A percentile compares a stretch with the other conserved stretches of the same genome.
phyloP scores from a whole-genome alignment of 2,113 vertebrate genomes.

The Megalops atlanticus region DNA sequence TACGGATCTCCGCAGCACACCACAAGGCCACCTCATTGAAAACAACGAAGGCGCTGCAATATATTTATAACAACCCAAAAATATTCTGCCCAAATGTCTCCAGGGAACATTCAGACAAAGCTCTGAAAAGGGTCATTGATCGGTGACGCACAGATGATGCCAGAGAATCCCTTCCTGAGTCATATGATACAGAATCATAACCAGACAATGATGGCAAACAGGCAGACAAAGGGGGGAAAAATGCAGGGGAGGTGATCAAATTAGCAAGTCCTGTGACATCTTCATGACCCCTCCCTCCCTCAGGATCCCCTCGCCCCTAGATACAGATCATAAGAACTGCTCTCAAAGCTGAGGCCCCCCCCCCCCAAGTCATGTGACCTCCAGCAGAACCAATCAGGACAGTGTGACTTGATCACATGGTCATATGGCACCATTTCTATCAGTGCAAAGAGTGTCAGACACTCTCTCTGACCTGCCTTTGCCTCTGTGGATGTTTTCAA shows the following conservation, averaged over 20 bases:
- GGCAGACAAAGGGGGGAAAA: conserved; percentile 26
- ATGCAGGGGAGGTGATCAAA: conserved; percentile 49
- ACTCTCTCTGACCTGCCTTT: too few relatives aligned
- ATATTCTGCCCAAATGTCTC: not conserved
- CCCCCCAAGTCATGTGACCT: too few relatives aligned
- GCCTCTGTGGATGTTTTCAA: too few relatives aligned
- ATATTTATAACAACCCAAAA: not conserved
- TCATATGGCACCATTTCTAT: too few relatives aligned
- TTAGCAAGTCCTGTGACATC: conserved; percentile 57
- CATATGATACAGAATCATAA: conserved; percentile 34
- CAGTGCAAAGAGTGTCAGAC: too few relatives aligned
- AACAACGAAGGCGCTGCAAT: not conserved
- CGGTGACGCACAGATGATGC: not conserved
- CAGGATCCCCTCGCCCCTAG: not conserved
- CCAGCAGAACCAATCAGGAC: too few relatives aligned
- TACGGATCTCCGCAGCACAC: too few relatives aligned
- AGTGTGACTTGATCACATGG: conserved; percentile 6
- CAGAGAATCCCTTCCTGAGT: not conserved
- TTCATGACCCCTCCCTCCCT: conserved; percentile 5
- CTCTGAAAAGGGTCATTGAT: conserved; percentile 6
- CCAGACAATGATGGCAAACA: not conserved
- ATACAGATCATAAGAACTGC: conserved; percentile 46
- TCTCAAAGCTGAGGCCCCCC: not conserved
- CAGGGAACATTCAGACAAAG: not conserved
- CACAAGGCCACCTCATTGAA: too few relatives aligned